Percentiles rank a stretch among this genome's conserved stretches.
These are phyloP conservation scores for Nymphalis c-album DNA, from an alignment of 2,888 invertebrate species.

Conservation along the genomic window DNA sequence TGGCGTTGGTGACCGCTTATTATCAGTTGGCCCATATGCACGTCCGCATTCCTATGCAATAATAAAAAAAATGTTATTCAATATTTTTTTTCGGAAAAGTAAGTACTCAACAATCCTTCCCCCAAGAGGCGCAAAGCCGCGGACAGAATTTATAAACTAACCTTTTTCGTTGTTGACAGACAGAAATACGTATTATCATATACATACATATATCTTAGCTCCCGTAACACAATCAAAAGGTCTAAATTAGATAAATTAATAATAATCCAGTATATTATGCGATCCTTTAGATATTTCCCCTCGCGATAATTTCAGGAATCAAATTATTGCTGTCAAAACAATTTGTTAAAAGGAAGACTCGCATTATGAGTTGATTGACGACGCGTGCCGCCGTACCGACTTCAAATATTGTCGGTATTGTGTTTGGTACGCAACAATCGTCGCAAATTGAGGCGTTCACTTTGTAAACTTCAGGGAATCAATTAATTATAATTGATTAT, in stretches of 20 bases:
- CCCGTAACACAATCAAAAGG: constrained; percentile 10
- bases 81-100: too few relatives aligned
- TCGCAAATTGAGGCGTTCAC: background rate
- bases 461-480: background rate
- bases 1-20: too few relatives aligned
- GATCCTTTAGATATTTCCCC: constrained; percentile 30
- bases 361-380: constrained; percentile 10
- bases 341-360: constrained; percentile 35
- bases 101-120: too few relatives aligned
- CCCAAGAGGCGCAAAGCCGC: too few relatives aligned
- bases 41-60: too few relatives aligned
- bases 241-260: constrained; percentile 16
- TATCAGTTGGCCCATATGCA: too few relatives aligned
- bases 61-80: too few relatives aligned
- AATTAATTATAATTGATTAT: background rate
- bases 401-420: background rate
- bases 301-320: constrained; percentile 27
- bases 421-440: background rate
- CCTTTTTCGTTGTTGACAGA: too few relatives aligned
- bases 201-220: too few relatives aligned
- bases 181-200: too few relatives aligned
- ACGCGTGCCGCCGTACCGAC: background rate
- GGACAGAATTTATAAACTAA: too few relatives aligned
- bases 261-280: constrained; percentile 10
- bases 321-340: constrained; percentile 53